Evolutionary conservation across 2,888 invertebrate species (phyloP).

Genomic region (Microctonus hyperodae): DNA sequence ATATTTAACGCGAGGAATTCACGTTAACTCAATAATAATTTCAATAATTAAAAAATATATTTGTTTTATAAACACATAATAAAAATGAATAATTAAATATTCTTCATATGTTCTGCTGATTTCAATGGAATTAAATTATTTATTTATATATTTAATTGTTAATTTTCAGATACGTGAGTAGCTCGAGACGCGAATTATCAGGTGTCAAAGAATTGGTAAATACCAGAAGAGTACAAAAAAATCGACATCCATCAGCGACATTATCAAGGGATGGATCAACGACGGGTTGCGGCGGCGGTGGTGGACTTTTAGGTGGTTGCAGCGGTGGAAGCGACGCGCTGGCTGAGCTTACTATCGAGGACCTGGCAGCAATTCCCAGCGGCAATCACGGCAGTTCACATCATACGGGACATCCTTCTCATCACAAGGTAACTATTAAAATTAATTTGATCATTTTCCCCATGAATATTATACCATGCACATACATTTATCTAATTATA

Average conservation of each 20-base stretch:
- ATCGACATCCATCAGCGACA: conserved; percentile 47
- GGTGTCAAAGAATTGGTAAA: conserved; percentile 57
- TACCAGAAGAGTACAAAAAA: conserved; percentile 55
- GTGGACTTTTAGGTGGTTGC: conserved; percentile 55
- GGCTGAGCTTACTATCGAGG: conserved; percentile 60
- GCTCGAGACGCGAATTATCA: conserved; percentile 55
- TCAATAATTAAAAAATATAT: background rate
- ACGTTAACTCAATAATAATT: conserved; percentile 6
- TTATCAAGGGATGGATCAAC: conserved; percentile 52
- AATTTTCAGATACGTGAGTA: conserved; percentile 51
- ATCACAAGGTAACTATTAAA: conserved; percentile 54
- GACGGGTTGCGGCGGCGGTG: conserved; percentile 39
- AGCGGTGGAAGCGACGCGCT: conserved; percentile 60
- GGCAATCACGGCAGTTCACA: conserved; percentile 57
- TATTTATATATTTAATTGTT: background rate
- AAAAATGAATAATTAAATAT: background rate
- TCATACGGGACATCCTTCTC: conserved; percentile 58
- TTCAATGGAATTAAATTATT: background rate
- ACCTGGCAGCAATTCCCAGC: conserved; percentile 60
- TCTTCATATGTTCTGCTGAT: background rate
- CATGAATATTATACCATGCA: too few relatives aligned
- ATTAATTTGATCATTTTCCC: background rate
- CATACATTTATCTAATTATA: too few relatives aligned
- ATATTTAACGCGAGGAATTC: conserved; percentile 16
- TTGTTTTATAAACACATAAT: background rate